phyloP scores from a whole-genome alignment of 1,140 invertebrate genomes.

The Drosophila littoralis region DNA sequence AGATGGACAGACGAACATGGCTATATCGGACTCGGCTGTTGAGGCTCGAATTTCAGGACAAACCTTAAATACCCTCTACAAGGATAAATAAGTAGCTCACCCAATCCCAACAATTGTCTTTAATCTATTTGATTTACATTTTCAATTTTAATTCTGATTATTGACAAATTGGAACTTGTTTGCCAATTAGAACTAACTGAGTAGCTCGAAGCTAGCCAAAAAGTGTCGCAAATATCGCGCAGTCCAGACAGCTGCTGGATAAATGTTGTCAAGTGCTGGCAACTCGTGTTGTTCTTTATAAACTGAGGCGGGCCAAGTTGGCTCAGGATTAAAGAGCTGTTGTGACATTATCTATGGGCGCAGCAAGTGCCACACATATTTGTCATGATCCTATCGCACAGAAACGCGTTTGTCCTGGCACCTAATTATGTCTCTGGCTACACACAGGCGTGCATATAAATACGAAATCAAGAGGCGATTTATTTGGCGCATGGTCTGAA shows the following conservation, averaged over 20 bases:
- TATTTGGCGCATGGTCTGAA: conserved; percentile 28
- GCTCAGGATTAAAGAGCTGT: background rate
- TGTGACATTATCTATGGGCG: conserved; percentile 26
- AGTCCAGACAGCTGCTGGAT: background rate
- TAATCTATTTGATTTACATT: no score
- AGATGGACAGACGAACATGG: no score
- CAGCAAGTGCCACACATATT: conserved; percentile 27
- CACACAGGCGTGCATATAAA: conserved; percentile 63
- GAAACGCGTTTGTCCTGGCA: conserved; percentile 36
- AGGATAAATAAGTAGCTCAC: no score
- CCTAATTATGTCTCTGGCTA: conserved; percentile 52
- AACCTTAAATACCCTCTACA: no score
- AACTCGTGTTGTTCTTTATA: conserved; percentile 1
- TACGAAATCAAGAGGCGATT: conserved; percentile 66
- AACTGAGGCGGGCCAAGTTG: background rate
- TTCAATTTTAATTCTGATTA: no score
- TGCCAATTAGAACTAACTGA: background rate
- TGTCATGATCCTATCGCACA: conserved; percentile 47
- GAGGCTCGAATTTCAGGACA: no score
- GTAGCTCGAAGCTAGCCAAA: no score
- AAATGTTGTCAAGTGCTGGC: conserved; percentile 1
- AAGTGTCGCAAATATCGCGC: no score
- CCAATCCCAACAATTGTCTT: no score
- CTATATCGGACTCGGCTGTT: no score
- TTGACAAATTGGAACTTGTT: background rate